Evolutionary conservation across 1,140 invertebrate genomes (phyloP), one percentile per base, ranked within the genome.

Genomic region (Leptoteleia sp.): DNA sequence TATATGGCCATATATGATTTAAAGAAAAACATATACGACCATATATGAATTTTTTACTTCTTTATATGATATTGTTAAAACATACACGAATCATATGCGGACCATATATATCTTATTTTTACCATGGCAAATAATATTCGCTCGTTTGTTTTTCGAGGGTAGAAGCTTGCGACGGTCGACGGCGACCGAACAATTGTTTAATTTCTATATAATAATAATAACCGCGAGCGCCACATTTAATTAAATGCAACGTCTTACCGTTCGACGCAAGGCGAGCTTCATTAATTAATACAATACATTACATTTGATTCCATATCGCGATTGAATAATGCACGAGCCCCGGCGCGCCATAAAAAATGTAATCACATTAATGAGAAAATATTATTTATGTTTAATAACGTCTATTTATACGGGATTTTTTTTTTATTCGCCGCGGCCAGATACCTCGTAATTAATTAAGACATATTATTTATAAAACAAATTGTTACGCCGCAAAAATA

Each of bases 281-380:
- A 35, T 62, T 72, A 62, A 72, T 72, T 54, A 62, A 64, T 72
- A 72, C 37, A 54, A 45, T 29, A 54, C 47, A 71, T 40, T 68
- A 57, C 50, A 70, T 50, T 62, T 38, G 40, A 55, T 62, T 61
- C 45, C 37, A 3, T 25, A 55, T 47, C 13, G 48, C 59, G 35
- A 73, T 48, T 37, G 47, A 64, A 57, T 64, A 31, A 37, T 47
- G 11, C 12, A 31, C 6, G 33, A 25, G n/a, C n/a, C n/a, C 11
- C 19, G 38, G 8, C 42, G 22, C 11, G 16, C 13, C 35, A 22
- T 55, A 73, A 64, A 73, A 73, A 62, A 42, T 57, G 38, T 73
- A 73, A 73, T 73, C 40, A 73, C 33, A 64, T 48, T 72, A 64
- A 57, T 73, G 57, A 50, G 48, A 57, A 64, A 48, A 73, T 42